Percentiles rank a stretch among this genome's conserved stretches.
Evolutionary conservation across 1,140 invertebrate genomes (phyloP).

Genomic region (Battus philenor): DNA sequence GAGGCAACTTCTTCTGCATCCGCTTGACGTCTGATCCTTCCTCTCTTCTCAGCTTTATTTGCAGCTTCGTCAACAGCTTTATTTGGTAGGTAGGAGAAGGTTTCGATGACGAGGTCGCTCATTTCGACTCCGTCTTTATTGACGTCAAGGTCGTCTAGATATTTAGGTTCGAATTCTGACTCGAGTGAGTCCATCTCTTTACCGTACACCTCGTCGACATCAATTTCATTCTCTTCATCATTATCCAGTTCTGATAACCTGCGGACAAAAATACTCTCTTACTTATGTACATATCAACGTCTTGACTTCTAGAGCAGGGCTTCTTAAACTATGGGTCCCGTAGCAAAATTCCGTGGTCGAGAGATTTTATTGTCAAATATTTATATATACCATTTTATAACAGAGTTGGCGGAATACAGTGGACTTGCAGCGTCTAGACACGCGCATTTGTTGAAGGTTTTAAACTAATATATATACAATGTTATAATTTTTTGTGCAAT

Average conservation of each 20-base stretch:
- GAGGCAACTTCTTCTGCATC: not conserved
- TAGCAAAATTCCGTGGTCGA: too few species aligned
- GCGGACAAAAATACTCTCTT: not conserved
- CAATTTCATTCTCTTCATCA: conserved; percentile 3
- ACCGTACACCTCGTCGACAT: not conserved
- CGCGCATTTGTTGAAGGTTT: too few species aligned
- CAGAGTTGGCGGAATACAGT: too few species aligned
- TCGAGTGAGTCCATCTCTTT: not conserved
- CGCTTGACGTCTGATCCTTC: conserved; percentile 3
- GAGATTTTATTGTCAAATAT: too few species aligned
- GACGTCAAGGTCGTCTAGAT: conserved; percentile 15
- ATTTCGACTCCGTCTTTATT: conserved; percentile 15
- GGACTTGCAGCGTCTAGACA: too few species aligned
- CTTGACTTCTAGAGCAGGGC: too few species aligned
- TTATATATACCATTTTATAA: too few species aligned
- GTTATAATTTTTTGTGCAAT: too few species aligned
- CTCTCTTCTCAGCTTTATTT: not conserved
- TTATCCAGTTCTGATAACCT: conserved; percentile 7
- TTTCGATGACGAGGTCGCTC: conserved; percentile 18
- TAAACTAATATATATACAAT: too few species aligned
- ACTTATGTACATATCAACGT: too few species aligned
- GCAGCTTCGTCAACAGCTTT: not conserved
- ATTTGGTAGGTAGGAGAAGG: conserved; percentile 13
- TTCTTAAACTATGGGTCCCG: too few species aligned
- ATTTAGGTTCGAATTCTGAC: not conserved